These are phyloP conservation scores for Cheilosia grossa DNA, from an alignment of 2,888 invertebrate species.

Conservation along the genomic window DNA sequence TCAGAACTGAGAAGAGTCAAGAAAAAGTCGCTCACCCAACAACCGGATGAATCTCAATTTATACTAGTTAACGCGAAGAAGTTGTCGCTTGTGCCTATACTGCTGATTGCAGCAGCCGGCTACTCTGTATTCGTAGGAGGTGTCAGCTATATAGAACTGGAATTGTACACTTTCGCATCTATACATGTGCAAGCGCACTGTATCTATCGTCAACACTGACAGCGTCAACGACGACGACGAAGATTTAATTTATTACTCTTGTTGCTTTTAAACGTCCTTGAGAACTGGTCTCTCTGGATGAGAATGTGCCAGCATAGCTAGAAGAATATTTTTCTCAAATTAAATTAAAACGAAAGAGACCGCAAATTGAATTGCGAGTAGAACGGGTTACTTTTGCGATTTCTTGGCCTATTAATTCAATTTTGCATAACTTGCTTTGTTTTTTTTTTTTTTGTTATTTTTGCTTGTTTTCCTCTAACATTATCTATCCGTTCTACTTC, in stretches of 20 bases:
- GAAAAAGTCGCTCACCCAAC: constrained; percentile 40
- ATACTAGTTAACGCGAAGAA: constrained; percentile 68
- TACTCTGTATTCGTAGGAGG: constrained; percentile 58
- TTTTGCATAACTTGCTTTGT: constrained; percentile 45
- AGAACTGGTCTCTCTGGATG: constrained; percentile 68
- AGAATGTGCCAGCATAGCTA: constrained; percentile 47
- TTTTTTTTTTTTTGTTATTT: neutral
- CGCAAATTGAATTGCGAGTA: constrained; percentile 59
- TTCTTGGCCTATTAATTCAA: constrained; percentile 52
- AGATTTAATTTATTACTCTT: constrained; percentile 65
- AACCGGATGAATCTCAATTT: constrained; percentile 74
- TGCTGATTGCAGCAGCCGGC: constrained; percentile 64
- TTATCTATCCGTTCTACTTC: constrained; percentile 18
- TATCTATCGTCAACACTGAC: constrained; percentile 23
- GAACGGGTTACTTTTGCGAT: constrained; percentile 54
- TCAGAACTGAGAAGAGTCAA: constrained; percentile 5
- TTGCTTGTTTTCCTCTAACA: neutral
- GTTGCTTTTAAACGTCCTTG: constrained; percentile 69
- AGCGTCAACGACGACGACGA: constrained; percentile 10
- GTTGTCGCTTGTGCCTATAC: constrained; percentile 41
- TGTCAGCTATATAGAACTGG: constrained; percentile 22
- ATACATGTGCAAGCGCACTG: neutral
- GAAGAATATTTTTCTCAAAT: constrained; percentile 44
- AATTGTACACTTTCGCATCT: constrained; percentile 32
- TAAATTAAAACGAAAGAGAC: constrained; percentile 64